phyloP scores from a whole-genome alignment of 2,113 vertebrate species.

The Brachionichthys hirsutus region DNA sequence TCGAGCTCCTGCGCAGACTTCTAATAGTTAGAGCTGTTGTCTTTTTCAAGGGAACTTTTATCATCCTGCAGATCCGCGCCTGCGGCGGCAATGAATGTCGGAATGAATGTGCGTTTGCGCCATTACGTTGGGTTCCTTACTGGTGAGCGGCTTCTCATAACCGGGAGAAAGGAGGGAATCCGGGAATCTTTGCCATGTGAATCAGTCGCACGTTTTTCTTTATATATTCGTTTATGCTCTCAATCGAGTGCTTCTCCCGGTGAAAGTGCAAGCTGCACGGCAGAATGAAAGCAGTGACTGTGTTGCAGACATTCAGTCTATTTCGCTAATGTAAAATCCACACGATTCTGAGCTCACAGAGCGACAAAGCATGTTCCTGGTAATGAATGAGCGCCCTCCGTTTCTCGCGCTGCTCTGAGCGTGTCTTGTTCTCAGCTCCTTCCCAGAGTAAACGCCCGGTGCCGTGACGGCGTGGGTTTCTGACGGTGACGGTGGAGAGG shows the following conservation, averaged over 20 bases:
- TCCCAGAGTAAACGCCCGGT: constrained; percentile 19
- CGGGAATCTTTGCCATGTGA: constrained; percentile 5
- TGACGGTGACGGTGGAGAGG: constrained; percentile 35
- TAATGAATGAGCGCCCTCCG: constrained; percentile 25
- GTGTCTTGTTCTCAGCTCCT: constrained; percentile 26
- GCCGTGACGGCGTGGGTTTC: constrained; percentile 39
- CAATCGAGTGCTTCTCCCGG: constrained; percentile 5
- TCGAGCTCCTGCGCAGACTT: constrained; percentile 42
- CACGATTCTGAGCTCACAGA: constrained; percentile 11
- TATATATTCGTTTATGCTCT: constrained; percentile 21
- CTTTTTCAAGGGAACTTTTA: constrained; percentile 33
- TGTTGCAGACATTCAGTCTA: too few relatives aligned
- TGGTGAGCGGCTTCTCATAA: constrained; percentile 32
- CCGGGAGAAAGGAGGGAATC: neutral
- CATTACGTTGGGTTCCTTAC: constrained; percentile 22
- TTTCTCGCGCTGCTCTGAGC: constrained; percentile 31
- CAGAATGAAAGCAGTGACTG: too few relatives aligned
- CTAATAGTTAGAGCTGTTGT: constrained; percentile 49
- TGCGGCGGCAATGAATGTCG: constrained; percentile 60
- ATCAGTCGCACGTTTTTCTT: constrained; percentile 31
- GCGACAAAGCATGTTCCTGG: neutral
- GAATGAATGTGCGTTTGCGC: constrained; percentile 46
- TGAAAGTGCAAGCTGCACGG: neutral
- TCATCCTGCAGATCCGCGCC: constrained; percentile 56
- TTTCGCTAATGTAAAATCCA: too few relatives aligned